phyloP scores from a whole-genome alignment of 2,113 vertebrate genomes.

The Macaca nemestrina region DNA sequence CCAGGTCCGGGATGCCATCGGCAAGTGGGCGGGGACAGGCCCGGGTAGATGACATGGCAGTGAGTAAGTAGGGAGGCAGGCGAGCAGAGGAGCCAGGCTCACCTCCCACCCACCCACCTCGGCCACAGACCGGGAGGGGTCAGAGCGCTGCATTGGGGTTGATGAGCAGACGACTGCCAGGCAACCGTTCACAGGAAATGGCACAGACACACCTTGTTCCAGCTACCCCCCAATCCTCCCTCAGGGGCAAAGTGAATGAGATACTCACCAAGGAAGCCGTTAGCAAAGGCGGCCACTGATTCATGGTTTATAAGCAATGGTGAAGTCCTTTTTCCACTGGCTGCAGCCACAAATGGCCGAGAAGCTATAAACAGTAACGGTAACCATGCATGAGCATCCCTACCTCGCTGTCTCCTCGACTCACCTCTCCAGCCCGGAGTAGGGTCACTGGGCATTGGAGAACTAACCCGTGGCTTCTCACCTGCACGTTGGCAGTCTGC shows the following conservation, averaged over 20 bases:
- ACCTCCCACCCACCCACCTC: not conserved
- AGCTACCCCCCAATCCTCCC: not conserved
- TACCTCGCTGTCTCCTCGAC: slow-evolving; percentile 61
- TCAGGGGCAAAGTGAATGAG: slow-evolving; percentile 60
- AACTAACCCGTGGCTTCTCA: rapidly evolving
- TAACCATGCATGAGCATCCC: slow-evolving; percentile 58
- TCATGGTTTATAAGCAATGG: slow-evolving; percentile 16
- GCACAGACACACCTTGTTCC: not conserved
- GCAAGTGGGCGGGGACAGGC: not conserved
- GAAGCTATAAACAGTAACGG: slow-evolving; percentile 78
- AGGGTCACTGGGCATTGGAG: not conserved
- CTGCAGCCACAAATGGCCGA: slow-evolving; percentile 31
- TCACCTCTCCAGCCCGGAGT: not conserved
- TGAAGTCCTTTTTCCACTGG: slow-evolving; percentile 82
- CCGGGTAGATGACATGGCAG: not conserved
- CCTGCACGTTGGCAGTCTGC: rapidly evolving
- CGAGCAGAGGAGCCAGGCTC: not conserved
- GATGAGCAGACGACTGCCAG: not conserved
- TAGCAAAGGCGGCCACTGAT: slow-evolving; percentile 63
- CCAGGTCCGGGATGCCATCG: too few relatives aligned
- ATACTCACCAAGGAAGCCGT: slow-evolving; percentile 45
- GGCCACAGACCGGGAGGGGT: slow-evolving; percentile 12
- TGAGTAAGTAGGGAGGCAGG: slow-evolving; percentile 32
- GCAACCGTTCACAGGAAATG: not conserved
- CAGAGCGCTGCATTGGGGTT: rapidly evolving